phyloP scores from a whole-genome alignment of 92 coral and sea anemone species.

The Epizoanthus illoricatus region DNA sequence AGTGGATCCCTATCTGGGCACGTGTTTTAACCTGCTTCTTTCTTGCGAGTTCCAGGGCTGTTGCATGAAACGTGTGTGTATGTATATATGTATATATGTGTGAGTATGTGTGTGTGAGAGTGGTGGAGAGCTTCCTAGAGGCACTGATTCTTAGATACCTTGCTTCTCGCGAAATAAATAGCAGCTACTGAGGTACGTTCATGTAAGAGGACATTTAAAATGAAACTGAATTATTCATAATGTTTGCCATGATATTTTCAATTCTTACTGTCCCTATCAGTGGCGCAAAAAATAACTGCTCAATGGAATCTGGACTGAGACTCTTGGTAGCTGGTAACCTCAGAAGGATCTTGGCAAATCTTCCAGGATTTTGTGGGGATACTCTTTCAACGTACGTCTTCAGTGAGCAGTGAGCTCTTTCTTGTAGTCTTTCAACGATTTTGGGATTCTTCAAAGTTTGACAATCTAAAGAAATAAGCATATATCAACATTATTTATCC shows the following conservation, averaged over 20 bases:
- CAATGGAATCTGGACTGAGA: slow-evolving; percentile 73
- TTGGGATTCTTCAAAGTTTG: slow-evolving; percentile 60
- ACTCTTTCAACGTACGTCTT: slow-evolving; percentile 72
- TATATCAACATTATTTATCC: background rate
- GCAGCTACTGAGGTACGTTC: too few relatives aligned
- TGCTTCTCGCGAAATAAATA: too few relatives aligned
- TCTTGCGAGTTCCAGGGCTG: too few relatives aligned
- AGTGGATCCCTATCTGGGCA: too few relatives aligned
- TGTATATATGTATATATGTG: too few relatives aligned
- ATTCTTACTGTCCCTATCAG: slow-evolving; percentile 90
- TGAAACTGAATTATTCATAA: slow-evolving; percentile 60
- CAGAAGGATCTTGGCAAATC: slow-evolving; percentile 90
- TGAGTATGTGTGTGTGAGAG: too few relatives aligned
- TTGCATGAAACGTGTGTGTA: too few relatives aligned
- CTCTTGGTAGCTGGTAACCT: slow-evolving; percentile 82
- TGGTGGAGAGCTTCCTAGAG: too few relatives aligned
- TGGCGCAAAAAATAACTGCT: slow-evolving; percentile 90
- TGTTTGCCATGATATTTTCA: slow-evolving; percentile 88
- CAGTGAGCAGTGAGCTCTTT: slow-evolving; percentile 84
- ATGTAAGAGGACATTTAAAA: background rate
- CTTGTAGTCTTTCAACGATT: slow-evolving; percentile 83
- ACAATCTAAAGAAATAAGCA: slow-evolving; percentile 34
- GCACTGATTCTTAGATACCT: too few relatives aligned
- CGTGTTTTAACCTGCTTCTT: too few relatives aligned
- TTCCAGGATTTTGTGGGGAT: slow-evolving; percentile 65